A percentile compares a stretch with the other conserved stretches of the same genome.
Conservation (phyloP, 1,140 invertebrate genomes). For the Coptotermes formosanus region DNA sequence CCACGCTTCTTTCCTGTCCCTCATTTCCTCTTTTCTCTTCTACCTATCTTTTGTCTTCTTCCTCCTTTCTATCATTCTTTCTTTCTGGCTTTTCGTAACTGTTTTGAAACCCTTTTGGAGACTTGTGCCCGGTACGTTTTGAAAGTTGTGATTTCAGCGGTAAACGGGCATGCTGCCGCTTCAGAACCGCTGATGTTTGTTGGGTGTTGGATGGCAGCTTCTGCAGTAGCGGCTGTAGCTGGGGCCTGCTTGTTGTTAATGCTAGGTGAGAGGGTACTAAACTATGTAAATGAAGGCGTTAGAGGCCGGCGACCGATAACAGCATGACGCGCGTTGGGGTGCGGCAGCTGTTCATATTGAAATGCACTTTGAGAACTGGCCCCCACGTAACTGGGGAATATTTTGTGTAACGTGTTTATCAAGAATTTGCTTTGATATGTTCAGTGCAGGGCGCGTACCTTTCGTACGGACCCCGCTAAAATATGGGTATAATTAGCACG, state of each 20-base stretch:
- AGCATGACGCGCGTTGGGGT: not conserved
- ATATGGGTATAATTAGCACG: no score
- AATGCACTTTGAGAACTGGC: no score
- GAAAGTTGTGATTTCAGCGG: not conserved
- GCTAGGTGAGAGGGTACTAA: not conserved
- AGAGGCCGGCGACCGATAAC: not conserved
- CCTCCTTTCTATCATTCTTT: no score
- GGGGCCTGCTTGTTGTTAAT: not conserved
- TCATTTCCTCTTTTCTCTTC: no score
- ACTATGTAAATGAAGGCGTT: not conserved
- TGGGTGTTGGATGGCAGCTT: not conserved
- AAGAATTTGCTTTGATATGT: no score
- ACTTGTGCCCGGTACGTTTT: not conserved
- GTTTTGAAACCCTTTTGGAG: not conserved
- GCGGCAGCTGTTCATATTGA: not conserved
- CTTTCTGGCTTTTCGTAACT: not conserved
- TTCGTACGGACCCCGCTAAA: no score
- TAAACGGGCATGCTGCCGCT: not conserved
- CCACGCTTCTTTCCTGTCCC: no score
- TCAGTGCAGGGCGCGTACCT: no score
- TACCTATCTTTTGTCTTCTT: no score
- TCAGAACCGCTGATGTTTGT: not conserved
- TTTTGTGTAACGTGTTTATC: no score
- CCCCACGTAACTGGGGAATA: no score
- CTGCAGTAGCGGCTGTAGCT: not conserved